These are phyloP conservation scores for Gallinago stenura DNA, from an alignment of 2,797 vertebrate genomes.

Conservation along the genomic window DNA sequence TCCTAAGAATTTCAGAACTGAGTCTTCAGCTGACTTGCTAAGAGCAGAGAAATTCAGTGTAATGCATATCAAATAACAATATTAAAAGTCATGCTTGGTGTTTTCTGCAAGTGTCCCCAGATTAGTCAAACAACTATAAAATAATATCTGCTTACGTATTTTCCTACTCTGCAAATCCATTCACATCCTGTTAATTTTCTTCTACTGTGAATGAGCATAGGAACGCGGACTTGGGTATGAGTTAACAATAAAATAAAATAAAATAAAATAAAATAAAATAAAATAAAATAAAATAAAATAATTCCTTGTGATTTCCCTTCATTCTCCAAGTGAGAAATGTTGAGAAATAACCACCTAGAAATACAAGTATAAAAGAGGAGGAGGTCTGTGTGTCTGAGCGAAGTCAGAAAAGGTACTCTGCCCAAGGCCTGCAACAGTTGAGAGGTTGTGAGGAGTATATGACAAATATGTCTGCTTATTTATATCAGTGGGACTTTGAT, in stretches of 20 bases:
- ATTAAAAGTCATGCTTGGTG: not conserved
- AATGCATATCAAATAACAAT: not conserved
- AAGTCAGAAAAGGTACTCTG: not conserved
- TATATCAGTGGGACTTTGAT: not conserved
- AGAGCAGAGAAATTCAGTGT: not conserved
- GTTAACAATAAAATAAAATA: not conserved
- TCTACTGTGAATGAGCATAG: not conserved
- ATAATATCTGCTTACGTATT: not conserved
- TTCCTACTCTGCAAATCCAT: slow-evolving; percentile 34
- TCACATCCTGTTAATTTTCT: not conserved
- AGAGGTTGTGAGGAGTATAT: not conserved
- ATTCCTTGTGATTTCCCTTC: not conserved
- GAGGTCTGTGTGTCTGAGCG: not conserved
- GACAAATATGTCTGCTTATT: slow-evolving; percentile 20
- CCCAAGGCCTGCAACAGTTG: not conserved
- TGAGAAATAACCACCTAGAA: not conserved
- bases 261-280: too few species aligned
- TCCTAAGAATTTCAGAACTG: not conserved
- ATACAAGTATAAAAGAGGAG: not conserved
- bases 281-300: not conserved
- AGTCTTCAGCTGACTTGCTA: not conserved
- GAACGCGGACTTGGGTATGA: not conserved
- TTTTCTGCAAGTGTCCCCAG: not conserved
- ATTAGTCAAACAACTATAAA: not conserved
- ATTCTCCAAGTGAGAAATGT: not conserved